These are phyloP conservation scores for Sander vitreus DNA, from an alignment of 2,113 vertebrate genomes.

Conservation along the genomic window DNA sequence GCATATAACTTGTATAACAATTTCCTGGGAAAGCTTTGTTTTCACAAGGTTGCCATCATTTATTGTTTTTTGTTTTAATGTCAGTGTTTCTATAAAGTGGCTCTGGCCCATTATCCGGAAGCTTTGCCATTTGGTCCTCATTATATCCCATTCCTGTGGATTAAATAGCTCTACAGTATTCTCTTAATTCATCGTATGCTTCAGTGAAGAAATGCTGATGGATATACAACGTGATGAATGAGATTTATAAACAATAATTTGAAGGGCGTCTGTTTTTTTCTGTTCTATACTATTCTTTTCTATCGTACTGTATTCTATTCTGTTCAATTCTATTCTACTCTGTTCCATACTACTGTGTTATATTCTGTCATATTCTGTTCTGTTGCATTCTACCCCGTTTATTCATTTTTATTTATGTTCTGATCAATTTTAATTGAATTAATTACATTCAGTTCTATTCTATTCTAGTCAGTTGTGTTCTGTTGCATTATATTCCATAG, in stretches of 20 bases:
- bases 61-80: conserved; percentile 71
- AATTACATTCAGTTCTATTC: not conserved
- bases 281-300: not conserved
- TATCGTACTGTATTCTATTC: not conserved
- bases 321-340: not conserved
- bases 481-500: not conserved
- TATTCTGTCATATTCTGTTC: not conserved
- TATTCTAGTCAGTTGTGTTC: not conserved
- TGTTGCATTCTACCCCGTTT: not conserved
- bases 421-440: not conserved
- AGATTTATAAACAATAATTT: conserved; percentile 23
- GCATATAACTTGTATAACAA: not conserved
- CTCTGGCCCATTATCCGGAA: conserved; percentile 68
- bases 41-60: too few species aligned
- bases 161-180: conserved; percentile 49
- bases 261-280: conserved; percentile 23
- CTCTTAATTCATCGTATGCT: conserved; percentile 47
- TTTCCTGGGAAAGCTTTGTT: conserved; percentile 50
- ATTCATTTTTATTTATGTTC: not conserved
- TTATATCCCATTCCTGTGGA: conserved; percentile 67
- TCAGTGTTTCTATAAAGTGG: conserved; percentile 63
- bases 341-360: not conserved
- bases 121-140: conserved; percentile 68
- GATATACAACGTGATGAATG: conserved; percentile 13
- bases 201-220: conserved; percentile 49